phyloP scores from a whole-genome alignment of 1,140 invertebrate species.

The Hetaerina americana region DNA sequence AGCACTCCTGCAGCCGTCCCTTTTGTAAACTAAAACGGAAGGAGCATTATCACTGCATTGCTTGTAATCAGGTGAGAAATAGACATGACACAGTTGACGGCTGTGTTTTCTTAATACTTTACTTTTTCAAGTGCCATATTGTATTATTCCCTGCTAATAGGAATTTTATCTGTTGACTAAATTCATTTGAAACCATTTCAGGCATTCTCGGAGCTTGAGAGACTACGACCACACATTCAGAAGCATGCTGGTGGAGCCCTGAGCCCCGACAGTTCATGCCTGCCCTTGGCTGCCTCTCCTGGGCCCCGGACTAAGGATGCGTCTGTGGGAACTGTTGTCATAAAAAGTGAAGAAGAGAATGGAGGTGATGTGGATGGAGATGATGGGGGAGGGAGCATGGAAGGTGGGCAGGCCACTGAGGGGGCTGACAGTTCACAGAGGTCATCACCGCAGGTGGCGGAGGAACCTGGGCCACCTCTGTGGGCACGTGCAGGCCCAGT shows the following conservation, averaged over 20 bases:
- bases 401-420: neutral
- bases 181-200: too few species aligned
- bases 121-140: too few species aligned
- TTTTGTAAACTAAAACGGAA: slow-evolving; percentile 78
- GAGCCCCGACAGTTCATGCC: slow-evolving; percentile 27
- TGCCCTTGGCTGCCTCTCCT: slow-evolving; percentile 27
- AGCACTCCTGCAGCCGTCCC: slow-evolving; percentile 60
- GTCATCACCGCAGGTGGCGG: slow-evolving; percentile 12
- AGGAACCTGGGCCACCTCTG: neutral
- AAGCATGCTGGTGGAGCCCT: slow-evolving; percentile 50
- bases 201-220: slow-evolving; percentile 54
- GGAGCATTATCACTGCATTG: slow-evolving; percentile 73
- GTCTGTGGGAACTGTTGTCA: neutral
- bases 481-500: neutral
- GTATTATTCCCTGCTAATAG: too few species aligned
- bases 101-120: too few species aligned
- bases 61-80: slow-evolving; percentile 64
- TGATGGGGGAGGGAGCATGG: neutral
- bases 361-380: slow-evolving; percentile 9
- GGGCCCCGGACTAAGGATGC: neutral
- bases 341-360: neutral
- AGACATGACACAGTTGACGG: neutral
- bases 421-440: neutral
- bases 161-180: too few species aligned
- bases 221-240: slow-evolving; percentile 50